Evolutionary conservation across 2,888 invertebrate genomes (phyloP), one percentile per base, ranked within the genome.

Genomic region (Ecliptopera silaceata): DNA sequence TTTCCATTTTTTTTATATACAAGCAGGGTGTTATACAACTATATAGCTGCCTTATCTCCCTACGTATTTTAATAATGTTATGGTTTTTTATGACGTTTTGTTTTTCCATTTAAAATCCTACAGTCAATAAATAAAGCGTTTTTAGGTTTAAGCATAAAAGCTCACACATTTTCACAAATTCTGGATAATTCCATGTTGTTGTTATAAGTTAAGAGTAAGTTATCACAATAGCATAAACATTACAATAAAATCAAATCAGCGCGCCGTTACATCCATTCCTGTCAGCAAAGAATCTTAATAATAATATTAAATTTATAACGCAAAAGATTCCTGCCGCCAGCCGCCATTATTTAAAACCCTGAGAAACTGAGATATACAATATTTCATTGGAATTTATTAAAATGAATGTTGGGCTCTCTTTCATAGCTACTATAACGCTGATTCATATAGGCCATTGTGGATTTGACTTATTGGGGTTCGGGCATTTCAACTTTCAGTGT

Each of bases 301-400:
- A 78, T 78, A 77, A 70, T 61, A 66, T 65, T 57, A 72, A 77
- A 78, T 77, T 78, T 78, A 79, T 79, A 69, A 68, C 68, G 61
- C 61, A 66, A 70, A 71, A 68, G 68, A 75, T 75, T 73, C 69
- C 56, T 63, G 51, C 64, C 54, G 54, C 55, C 64, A 57, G 56
- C 61, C 13, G 49, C 64, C 71, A 74, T 75, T 72, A 74, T 66
- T 72, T 70, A 71, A 68, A 71, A 61, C 57, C 58, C 44, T 53
- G 59, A 66, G 63, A 70, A 71, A 71, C 44, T 53, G 58, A 66
- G 63, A 70, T 71, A 71, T 68, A 73, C 65, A 55, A 71, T 74
- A 74, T 76, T 72, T 78, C 70, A 72, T 69, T 60, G 63, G 65
- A 70, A 74, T 72, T 70, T 65, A 68, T 72, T 71, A 70, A 69